Percentiles rank a stretch among this genome's conserved stretches.
phyloP scores from a whole-genome alignment of 2,113 vertebrate species.

The Microcebus griseorufus region DNA sequence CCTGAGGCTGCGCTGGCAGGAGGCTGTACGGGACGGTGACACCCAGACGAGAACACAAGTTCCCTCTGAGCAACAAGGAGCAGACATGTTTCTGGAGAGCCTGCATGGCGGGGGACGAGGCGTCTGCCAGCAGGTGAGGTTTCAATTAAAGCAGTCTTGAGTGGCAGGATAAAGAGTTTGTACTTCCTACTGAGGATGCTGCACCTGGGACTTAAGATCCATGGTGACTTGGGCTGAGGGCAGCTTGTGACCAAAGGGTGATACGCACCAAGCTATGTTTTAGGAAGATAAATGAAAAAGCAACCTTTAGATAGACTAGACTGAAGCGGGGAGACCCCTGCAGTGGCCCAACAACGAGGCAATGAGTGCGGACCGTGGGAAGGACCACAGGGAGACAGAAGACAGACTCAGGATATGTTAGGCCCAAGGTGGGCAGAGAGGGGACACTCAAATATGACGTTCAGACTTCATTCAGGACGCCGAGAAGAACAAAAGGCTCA shows the following conservation, averaged over 20 bases:
- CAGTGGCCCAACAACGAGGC: background rate
- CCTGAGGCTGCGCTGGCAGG: too few species aligned
- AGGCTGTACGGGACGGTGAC: too few species aligned
- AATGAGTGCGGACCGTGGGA: too few species aligned
- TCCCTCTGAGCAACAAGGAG: background rate
- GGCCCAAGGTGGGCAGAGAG: background rate
- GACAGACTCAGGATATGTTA: background rate
- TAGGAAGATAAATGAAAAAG: background rate
- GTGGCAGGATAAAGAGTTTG: background rate
- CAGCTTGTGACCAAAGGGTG: background rate
- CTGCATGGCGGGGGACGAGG: background rate
- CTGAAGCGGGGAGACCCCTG: background rate
- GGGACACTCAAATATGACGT: background rate
- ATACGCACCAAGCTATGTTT: background rate
- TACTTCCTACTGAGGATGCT: background rate
- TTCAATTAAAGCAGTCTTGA: background rate
- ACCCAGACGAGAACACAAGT: background rate
- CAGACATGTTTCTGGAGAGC: background rate
- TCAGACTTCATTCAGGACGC: background rate
- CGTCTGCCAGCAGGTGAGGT: background rate
- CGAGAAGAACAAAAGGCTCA: background rate
- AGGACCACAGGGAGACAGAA: background rate
- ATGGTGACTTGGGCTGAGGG: background rate
- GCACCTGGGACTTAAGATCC: background rate
- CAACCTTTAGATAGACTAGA: background rate